phyloP scores from a whole-genome alignment of 2,888 invertebrate species.

The Acrobasis consociella region DNA sequence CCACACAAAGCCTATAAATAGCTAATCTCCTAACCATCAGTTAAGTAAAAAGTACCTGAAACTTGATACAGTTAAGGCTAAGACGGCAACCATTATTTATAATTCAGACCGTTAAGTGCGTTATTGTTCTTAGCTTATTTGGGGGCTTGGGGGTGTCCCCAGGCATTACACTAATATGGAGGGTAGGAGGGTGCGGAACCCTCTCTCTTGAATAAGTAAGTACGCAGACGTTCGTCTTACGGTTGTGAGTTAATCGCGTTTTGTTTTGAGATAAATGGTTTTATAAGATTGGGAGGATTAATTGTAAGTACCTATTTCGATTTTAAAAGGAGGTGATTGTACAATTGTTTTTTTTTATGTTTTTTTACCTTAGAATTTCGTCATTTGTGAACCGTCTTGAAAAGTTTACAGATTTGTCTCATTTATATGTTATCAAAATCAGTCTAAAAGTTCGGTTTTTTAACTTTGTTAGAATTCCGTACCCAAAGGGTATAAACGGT shows the following conservation, averaged over 20 bases:
- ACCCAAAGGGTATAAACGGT: too few species aligned
- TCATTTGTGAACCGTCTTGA: background rate
- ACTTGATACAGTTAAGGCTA: slow-evolving; percentile 16
- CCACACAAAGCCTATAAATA: background rate
- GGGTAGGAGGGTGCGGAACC: slow-evolving; percentile 24
- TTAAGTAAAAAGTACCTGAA: slow-evolving; percentile 6
- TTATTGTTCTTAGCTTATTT: slow-evolving; percentile 51
- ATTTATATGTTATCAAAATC: too few species aligned
- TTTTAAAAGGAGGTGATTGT: background rate
- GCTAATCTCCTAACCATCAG: background rate
- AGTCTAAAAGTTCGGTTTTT: too few species aligned
- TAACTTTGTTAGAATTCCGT: too few species aligned
- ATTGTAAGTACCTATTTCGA: background rate
- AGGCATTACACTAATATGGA: slow-evolving; percentile 40
- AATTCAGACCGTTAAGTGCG: slow-evolving; percentile 51
- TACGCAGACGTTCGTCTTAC: slow-evolving; percentile 21
- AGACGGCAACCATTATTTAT: slow-evolving; percentile 45
- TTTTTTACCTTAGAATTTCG: background rate
- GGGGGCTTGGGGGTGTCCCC: slow-evolving; percentile 39
- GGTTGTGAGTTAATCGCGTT: slow-evolving; percentile 26
- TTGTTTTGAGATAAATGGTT: slow-evolving; percentile 18
- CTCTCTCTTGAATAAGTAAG: slow-evolving; percentile 33
- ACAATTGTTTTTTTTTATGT: background rate
- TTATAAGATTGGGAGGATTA: slow-evolving; percentile 1
- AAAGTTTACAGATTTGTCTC: too few species aligned